These are phyloP conservation scores for Emydura subglobosa DNA, from an alignment of 2,113 vertebrate species.

Conservation along the genomic window DNA sequence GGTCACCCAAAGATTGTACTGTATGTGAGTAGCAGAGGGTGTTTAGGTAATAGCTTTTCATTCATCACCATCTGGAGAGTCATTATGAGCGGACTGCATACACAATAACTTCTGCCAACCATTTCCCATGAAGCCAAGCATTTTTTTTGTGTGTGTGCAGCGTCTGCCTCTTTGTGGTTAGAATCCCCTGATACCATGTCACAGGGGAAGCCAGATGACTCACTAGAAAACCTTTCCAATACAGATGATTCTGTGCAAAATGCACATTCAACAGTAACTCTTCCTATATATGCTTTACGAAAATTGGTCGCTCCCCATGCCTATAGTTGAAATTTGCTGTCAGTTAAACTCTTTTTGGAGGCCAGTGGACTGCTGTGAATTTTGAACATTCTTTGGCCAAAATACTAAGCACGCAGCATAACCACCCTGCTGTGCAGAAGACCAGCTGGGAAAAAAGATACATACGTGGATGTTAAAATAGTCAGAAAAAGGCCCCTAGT, in stretches of 20 bases:
- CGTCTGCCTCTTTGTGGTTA: background rate
- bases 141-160: background rate
- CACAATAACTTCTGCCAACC: background rate
- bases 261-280: background rate
- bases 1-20: background rate
- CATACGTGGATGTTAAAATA: conserved; percentile 56
- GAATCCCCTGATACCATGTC: fast-evolving
- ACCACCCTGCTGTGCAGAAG: conserved; percentile 12
- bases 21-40: background rate
- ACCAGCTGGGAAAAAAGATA: conserved; percentile 59
- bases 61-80: background rate
- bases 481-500: conserved; percentile 36
- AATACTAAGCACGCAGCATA: conserved; percentile 36
- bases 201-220: background rate
- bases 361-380: conserved; percentile 31
- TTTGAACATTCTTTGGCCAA: conserved; percentile 27
- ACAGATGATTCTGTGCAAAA: background rate
- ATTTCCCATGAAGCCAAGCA: background rate
- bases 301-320: background rate
- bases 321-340: conserved; percentile 35
- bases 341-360: conserved; percentile 7
- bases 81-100: background rate
- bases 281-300: background rate
- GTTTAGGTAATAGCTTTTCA: background rate
- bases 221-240: background rate